Percentiles rank a stretch among this genome's conserved stretches.
phyloP scores from a whole-genome alignment of 2,113 vertebrate genomes.

The Myrmophylax atrothorax region DNA sequence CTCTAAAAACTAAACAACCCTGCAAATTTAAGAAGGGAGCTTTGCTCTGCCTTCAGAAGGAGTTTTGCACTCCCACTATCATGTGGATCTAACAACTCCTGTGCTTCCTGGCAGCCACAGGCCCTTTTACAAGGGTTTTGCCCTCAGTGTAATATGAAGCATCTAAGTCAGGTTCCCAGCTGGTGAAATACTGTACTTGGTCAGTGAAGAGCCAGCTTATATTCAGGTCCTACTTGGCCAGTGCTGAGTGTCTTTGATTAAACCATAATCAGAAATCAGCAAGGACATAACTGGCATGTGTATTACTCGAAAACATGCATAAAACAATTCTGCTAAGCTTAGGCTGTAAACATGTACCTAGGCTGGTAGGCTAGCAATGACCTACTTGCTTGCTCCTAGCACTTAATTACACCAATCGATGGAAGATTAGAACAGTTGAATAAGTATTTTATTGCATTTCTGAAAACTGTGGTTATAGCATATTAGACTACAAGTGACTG shows the following conservation, averaged over 20 bases:
- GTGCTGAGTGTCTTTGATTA: background rate
- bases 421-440: conserved; percentile 51
- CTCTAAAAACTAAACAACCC: background rate
- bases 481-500: conserved; percentile 15
- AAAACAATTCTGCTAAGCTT: background rate
- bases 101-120: background rate
- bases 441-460: conserved; percentile 46
- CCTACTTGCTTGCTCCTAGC: background rate
- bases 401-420: conserved; percentile 30
- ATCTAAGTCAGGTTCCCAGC: background rate
- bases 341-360: background rate
- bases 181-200: background rate
- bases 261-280: background rate
- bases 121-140: background rate
- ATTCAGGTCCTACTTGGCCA: background rate
- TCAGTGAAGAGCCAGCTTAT: background rate
- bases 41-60: background rate
- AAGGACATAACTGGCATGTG: background rate
- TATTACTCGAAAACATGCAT: background rate
- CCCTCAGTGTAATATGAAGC: background rate
- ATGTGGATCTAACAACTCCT: background rate
- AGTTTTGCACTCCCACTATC: background rate
- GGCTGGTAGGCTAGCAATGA: background rate
- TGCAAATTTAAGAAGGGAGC: background rate
- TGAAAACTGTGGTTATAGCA: conserved; percentile 24